These are phyloP conservation scores for Lithophane ornitopus DNA, from an alignment of 2,888 invertebrate genomes.

Conservation along the genomic window DNA sequence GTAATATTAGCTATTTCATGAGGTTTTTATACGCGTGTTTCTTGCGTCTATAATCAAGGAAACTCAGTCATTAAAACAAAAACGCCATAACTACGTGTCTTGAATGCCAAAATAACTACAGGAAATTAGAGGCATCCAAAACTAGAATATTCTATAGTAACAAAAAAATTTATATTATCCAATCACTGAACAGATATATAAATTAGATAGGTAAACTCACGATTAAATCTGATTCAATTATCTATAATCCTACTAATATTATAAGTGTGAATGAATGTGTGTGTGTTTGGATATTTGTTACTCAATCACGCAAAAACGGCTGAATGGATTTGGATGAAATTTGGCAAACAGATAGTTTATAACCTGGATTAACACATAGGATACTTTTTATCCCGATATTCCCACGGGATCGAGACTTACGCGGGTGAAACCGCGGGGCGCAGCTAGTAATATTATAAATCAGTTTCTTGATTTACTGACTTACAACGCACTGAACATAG, in stretches of 20 bases:
- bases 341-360: no score
- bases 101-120: conserved; percentile 28
- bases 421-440: no score
- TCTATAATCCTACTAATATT: no score
- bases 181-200: not conserved
- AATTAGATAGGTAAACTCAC: conserved; percentile 16
- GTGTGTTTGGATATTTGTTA: no score
- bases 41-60: conserved; percentile 36
- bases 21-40: conserved; percentile 15
- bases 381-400: no score
- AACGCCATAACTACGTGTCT: conserved; percentile 14
- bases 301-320: no score
- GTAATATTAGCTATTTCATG: not conserved
- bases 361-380: no score
- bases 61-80: conserved; percentile 31
- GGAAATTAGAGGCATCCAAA: conserved; percentile 34
- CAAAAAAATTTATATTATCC: conserved; percentile 23
- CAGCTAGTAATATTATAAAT: conserved; percentile 3
- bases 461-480: not conserved
- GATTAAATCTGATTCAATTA: conserved; percentile 14
- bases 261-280: no score
- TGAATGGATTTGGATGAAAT: no score
- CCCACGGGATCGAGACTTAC: no score
- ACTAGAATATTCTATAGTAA: conserved; percentile 17
- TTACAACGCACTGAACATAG: not conserved